These are phyloP conservation scores for Lepetodrilus schrolli DNA, from an alignment of 2,888 invertebrate species.

Conservation along the genomic window DNA sequence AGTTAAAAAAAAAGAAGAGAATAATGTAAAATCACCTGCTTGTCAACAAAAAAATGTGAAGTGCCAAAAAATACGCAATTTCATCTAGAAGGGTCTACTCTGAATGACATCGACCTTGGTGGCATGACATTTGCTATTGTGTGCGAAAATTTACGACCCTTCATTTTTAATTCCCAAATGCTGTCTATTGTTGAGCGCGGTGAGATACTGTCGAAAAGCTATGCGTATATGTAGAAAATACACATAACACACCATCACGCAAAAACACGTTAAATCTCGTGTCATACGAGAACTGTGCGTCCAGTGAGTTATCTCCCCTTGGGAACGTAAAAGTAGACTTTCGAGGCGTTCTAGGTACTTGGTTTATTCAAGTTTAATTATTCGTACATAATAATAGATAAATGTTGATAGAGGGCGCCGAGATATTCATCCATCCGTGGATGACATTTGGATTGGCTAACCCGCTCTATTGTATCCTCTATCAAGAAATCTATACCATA, in stretches of 20 bases:
- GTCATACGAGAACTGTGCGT: neutral
- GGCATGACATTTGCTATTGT: conserved; percentile 10
- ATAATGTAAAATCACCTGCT: no score
- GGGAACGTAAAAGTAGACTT: no score
- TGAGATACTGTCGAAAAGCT: neutral
- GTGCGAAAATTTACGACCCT: neutral
- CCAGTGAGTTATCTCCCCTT: neutral
- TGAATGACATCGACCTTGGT: neutral
- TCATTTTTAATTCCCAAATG: conserved; percentile 14
- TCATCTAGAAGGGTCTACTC: neutral
- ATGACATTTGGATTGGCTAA: neutral
- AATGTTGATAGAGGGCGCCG: neutral
- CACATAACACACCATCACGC: neutral
- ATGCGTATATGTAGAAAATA: neutral
- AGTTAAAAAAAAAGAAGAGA: neutral
- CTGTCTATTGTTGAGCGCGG: neutral
- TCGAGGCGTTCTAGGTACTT: no score
- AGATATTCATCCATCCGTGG: neutral
- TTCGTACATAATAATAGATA: neutral
- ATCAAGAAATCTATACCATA: conserved; percentile 10
- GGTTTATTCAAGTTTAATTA: neutral
- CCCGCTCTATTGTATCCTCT: neutral
- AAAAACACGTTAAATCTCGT: neutral
- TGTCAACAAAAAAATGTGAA: neutral
- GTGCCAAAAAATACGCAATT: neutral